phyloP scores from a whole-genome alignment of 2,797 vertebrate genomes.

The Perodicticus potto region DNA sequence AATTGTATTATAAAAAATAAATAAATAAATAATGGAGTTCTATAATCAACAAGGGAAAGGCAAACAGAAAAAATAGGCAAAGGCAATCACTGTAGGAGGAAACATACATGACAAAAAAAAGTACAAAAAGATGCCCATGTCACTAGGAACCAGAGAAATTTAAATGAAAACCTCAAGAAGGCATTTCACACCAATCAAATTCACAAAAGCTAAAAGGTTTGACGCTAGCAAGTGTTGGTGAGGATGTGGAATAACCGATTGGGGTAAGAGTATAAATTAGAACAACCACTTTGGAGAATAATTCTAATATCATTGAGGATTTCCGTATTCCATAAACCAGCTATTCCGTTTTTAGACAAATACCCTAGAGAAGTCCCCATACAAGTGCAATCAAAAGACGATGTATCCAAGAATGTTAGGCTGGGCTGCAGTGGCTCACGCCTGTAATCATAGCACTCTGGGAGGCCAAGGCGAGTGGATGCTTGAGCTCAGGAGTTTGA shows the following conservation, averaged over 20 bases:
- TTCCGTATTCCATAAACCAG: neutral
- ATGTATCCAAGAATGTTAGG: neutral
- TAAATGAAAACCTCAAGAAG: constrained; percentile 1
- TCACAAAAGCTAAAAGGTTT: neutral
- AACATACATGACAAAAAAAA: neutral
- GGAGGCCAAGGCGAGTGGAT: too few relatives aligned
- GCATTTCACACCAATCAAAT: neutral
- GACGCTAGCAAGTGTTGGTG: neutral
- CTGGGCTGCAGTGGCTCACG: too few relatives aligned
- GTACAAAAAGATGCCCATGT: neutral
- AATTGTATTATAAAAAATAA: too few relatives aligned
- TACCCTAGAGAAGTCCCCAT: neutral
- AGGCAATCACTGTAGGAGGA: neutral
- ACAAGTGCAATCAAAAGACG: neutral
- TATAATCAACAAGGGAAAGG: neutral
- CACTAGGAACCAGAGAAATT: neutral
- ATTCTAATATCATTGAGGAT: neutral
- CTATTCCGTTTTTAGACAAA: neutral
- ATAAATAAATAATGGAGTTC: neutral
- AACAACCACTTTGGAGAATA: constrained; percentile 10
- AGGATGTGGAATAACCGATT: neutral
- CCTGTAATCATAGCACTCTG: too few relatives aligned
- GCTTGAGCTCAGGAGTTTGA: too few relatives aligned
- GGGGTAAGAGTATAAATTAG: neutral
- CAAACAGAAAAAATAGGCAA: neutral